phyloP scores from a whole-genome alignment of 2,797 vertebrate genomes.

The Dendrocincla tyrannina region DNA sequence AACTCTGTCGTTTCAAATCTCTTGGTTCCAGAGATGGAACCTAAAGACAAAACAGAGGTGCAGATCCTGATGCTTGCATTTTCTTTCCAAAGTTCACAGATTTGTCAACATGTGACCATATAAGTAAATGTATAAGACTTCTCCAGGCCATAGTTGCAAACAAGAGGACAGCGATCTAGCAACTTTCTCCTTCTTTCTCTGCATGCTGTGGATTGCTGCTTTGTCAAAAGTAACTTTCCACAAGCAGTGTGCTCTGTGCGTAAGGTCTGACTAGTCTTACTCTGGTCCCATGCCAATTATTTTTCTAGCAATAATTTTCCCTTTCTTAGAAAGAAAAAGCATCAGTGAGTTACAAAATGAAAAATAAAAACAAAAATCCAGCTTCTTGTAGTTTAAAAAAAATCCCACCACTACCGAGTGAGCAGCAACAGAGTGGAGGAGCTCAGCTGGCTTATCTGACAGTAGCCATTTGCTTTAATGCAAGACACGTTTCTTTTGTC shows the following conservation, averaged over 20 bases:
- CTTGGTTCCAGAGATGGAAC: neutral
- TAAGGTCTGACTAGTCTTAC: neutral
- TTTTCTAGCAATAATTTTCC: neutral
- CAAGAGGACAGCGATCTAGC: neutral
- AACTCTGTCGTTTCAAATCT: neutral
- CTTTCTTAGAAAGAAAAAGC: neutral
- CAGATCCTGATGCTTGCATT: neutral
- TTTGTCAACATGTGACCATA: neutral
- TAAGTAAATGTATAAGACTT: neutral
- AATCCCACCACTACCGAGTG: neutral
- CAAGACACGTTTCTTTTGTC: constrained; percentile 19
- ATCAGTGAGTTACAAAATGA: neutral
- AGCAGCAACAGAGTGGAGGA: neutral
- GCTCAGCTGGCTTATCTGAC: constrained; percentile 3
- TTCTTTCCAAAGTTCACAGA: neutral
- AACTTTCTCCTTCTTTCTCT: neutral
- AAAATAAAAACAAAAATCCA: neutral
- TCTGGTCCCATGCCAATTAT: neutral
- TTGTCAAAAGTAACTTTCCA: neutral
- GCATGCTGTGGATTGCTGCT: neutral
- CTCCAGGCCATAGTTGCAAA: neutral
- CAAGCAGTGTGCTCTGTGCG: neutral
- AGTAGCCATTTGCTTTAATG: constrained; percentile 13
- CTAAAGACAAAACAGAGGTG: neutral
- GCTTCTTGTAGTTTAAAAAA: neutral